Evolutionary conservation across 2,113 vertebrate species (phyloP).

Genomic region (Podilymbus podiceps): DNA sequence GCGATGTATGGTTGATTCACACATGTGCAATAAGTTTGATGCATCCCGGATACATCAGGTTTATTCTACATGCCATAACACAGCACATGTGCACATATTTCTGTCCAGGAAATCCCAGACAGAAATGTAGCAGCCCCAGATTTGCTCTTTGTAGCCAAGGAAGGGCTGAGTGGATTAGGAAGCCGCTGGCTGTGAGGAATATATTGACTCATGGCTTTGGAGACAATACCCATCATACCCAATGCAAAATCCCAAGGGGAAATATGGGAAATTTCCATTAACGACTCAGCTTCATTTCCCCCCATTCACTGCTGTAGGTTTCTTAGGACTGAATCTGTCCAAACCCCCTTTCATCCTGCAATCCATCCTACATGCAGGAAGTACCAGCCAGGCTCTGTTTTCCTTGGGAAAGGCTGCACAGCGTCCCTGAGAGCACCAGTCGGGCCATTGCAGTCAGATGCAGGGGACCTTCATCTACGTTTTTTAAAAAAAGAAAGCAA

Average conservation of each 20-base stretch:
- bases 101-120: background rate
- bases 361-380: background rate
- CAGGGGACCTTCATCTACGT: background rate
- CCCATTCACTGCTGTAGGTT: background rate
- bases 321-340: background rate
- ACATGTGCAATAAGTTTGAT: background rate
- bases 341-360: background rate
- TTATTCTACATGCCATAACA: background rate
- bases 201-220: background rate
- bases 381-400: background rate
- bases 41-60: background rate
- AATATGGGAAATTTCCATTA: constrained; percentile 6
- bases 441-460: background rate
- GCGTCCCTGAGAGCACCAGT: background rate
- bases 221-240: background rate
- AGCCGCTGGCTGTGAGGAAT: background rate
- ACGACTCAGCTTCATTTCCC: background rate
- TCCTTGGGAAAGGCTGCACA: background rate
- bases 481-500: background rate
- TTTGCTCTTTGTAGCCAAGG: background rate
- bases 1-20: accelerated
- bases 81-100: background rate
- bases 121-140: background rate
- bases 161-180: background rate
- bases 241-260: background rate